These are phyloP conservation scores for Siniperca scherzeri DNA, from an alignment of 2,797 vertebrate species.

Conservation along the genomic window DNA sequence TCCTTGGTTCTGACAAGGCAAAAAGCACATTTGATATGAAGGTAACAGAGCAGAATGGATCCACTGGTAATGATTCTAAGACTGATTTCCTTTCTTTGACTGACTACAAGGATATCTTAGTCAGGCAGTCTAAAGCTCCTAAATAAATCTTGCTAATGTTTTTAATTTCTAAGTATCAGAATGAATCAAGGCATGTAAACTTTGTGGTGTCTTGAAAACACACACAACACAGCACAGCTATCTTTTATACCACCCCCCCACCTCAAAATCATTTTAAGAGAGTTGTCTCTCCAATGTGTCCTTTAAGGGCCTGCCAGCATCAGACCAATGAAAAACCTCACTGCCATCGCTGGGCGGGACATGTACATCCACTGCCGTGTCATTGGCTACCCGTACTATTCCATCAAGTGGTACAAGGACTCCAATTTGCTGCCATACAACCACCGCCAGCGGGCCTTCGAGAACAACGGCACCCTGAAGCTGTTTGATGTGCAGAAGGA, in stretches of 20 bases:
- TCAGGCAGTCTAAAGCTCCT: conserved; percentile 35
- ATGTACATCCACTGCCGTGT: conserved; percentile 99
- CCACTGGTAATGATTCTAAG: conserved; percentile 1
- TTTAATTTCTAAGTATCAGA: conserved; percentile 41
- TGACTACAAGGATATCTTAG: not conserved
- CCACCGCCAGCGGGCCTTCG: conserved; percentile 98
- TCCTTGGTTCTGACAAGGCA: conserved; percentile 40
- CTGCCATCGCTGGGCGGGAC: conserved; percentile 97
- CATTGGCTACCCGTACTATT: conserved; percentile 99
- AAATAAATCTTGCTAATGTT: not conserved
- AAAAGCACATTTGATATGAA: conserved; percentile 18
- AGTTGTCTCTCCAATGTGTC: conserved; percentile 85
- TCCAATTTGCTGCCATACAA: conserved; percentile 97
- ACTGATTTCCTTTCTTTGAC: not conserved
- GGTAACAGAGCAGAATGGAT: conserved; percentile 6
- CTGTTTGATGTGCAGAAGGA: conserved; percentile 97
- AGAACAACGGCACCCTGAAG: conserved; percentile 97
- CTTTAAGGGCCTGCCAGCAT: conserved; percentile 95
- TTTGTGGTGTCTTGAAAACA: conserved; percentile 75
- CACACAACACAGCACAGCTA: conserved; percentile 71
- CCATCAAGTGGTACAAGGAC: conserved; percentile 99
- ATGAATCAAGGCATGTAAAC: conserved; percentile 75
- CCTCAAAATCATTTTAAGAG: conserved; percentile 91
- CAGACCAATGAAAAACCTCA: conserved; percentile 99
- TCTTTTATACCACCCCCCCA: conserved; percentile 53